Base-by-base conservation (phyloP, 2,888 invertebrate species). In the Napeogenes inachia region DNA sequence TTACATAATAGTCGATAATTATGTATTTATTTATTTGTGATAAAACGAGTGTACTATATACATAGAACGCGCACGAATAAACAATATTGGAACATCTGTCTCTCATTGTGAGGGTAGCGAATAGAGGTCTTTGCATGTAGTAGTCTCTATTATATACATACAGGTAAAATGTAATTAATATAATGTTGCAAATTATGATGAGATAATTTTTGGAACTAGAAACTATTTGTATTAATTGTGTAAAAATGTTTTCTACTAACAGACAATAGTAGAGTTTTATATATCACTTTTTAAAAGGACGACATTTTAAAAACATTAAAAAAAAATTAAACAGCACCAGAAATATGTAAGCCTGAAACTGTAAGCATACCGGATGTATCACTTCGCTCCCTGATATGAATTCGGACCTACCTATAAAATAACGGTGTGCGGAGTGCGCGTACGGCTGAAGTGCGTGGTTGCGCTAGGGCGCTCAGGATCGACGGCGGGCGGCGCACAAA, bases 401-500 rank as follows among this genome's bases (percentile, higher is more conserved):
- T 81, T 78, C 76, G 74, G 77, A 84, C 87, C 77, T 86, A 88
- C 87, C 86, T 87, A 84, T 79, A 76, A 64, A 67, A 61, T 65
- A 68, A 68, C 75, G 78, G 77, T 68, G 79, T 75, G 77, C 73
- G 74, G 84, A 75, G 78, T 79, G 80, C 84, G 84, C 82, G 79
- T 78, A 79, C 82, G 78, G 81, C 81, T 82, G 83, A 77, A 80
- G 82, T 73, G 73, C 72, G 73, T 75, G 83, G 80, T 77, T 76
- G 83, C 77, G 79, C 79, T 75, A 77, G 80, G 80, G 82, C 81
- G 81, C 78, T 75, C 77, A 73, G 77, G 74, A 69, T 74, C 77
- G 74, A 74, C 78, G 78, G 68, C 71, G 78, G 82, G 77, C 81
- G 81, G 81, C 78, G 82, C 89, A 89, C 88, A 78, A 84, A 84